phyloP scores from a whole-genome alignment of 2,888 invertebrate genomes.

The Melipona bicolor region DNA sequence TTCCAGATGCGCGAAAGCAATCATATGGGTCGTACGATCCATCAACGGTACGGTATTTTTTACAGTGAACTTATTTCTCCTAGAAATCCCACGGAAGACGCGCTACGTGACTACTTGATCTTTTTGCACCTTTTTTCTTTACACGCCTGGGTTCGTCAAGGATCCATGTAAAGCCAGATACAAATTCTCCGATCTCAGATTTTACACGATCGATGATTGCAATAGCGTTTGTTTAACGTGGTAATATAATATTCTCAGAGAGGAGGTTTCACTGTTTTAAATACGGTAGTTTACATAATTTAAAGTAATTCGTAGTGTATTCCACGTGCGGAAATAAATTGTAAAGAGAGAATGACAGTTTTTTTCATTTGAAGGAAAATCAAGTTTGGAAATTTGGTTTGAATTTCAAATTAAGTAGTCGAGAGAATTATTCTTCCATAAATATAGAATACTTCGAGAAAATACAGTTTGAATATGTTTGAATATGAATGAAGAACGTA shows the following conservation, averaged over 20 bases:
- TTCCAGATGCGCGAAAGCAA: constrained; percentile 39
- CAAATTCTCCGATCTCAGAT: background rate
- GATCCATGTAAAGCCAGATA: background rate
- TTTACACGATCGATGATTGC: background rate
- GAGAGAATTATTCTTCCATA: too few relatives aligned
- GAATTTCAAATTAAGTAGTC: too few relatives aligned
- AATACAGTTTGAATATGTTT: too few relatives aligned
- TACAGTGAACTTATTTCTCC: constrained; percentile 15
- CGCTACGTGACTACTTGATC: background rate
- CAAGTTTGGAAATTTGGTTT: too few relatives aligned
- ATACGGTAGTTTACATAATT: background rate
- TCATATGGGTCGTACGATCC: constrained; percentile 29
- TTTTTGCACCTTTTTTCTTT: background rate
- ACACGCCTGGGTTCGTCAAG: background rate
- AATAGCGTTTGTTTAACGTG: background rate
- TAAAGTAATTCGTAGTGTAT: too few relatives aligned
- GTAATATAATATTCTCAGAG: background rate
- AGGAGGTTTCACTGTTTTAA: too few relatives aligned
- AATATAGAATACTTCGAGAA: too few relatives aligned
- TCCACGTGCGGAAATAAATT: too few relatives aligned
- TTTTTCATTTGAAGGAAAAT: too few relatives aligned
- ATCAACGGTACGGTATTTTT: constrained; percentile 11
- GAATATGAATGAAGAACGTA: too few relatives aligned
- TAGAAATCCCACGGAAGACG: background rate
- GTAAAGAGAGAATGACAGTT: too few relatives aligned